Evolutionary conservation across 2,888 invertebrate species (phyloP), one percentile per base, ranked within the genome.

Genomic region (Pyrrhopygopsis socrates): DNA sequence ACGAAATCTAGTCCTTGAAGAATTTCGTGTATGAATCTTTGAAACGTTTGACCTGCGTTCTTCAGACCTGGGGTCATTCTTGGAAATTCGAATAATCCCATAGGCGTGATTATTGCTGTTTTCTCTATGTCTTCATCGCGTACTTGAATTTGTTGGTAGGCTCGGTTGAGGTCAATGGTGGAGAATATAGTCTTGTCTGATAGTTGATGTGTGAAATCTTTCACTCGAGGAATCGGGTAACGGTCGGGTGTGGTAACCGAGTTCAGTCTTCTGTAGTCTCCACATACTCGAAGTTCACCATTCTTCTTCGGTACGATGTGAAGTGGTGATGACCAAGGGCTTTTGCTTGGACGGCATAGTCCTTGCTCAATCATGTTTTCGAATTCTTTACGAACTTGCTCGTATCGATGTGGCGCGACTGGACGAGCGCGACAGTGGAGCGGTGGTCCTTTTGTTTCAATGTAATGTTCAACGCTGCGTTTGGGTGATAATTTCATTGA

Each of bases 221-320:
- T 84, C 18, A 89, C 58, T n/a, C 84, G 22, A 93, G 94, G 92
- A 15, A 96, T 84, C 0, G 96, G 95, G 78, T 96, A 95, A 1
- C 95, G 63, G 9, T 70, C 63, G 15, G 79, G 70, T 29, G 41
- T 54, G 15, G 95, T 95, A 27, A 82, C 78, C 0, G 92, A 79
- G 80, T 96, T 97, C 0, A 96, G 89, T 0, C 74, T 65, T 2
- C 96, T 81, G n/a, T 84, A 84, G 30, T 81, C 81, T 1, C 81
- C 84, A 54, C 81, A 81, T 3, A 73, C 54, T 5, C 81, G 65
- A 5, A 80, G 15, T 3, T 77, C 77, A 18, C 84, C 77, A n/a
- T 81, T 81, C 22, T 77, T 83, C 34, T 81, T 84, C 0, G 84
- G 75, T 20, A 80, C 71, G 2, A 84, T 27, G 70, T 79, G 84